Evolutionary conservation across 1,140 invertebrate genomes (phyloP).

Genomic region (Lepeophtheirus salmonis): DNA sequence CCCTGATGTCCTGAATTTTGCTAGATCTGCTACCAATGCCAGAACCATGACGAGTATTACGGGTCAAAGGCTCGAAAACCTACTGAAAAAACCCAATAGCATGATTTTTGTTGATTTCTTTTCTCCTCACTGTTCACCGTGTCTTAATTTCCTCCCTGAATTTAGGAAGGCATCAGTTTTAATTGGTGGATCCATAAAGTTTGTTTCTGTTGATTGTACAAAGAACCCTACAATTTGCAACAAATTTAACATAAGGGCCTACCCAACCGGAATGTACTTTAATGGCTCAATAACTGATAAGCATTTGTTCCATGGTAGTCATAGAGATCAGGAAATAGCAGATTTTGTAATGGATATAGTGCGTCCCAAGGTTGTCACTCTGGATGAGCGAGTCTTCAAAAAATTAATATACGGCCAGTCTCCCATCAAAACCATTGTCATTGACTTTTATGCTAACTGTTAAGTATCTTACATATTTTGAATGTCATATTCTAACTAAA

Average conservation of each 20-base stretch:
- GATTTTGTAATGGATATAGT: slow-evolving; percentile 45
- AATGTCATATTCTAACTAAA: not conserved
- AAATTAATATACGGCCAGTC: slow-evolving; percentile 33
- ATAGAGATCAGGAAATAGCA: slow-evolving; percentile 37
- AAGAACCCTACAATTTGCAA: slow-evolving; percentile 33
- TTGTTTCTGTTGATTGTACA: slow-evolving; percentile 46
- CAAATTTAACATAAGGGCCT: slow-evolving; percentile 44
- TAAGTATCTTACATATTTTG: not conserved
- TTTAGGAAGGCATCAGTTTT: slow-evolving; percentile 34
- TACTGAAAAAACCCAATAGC: slow-evolving; percentile 27
- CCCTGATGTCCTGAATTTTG: slow-evolving; percentile 46
- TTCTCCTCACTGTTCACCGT: slow-evolving; percentile 67
- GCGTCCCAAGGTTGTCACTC: slow-evolving; percentile 26
- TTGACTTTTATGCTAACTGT: slow-evolving; percentile 47
- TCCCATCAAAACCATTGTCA: slow-evolving; percentile 35
- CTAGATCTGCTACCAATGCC: slow-evolving; percentile 39
- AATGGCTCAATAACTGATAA: slow-evolving; percentile 35
- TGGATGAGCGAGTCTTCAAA: slow-evolving; percentile 32
- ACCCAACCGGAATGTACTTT: slow-evolving; percentile 52
- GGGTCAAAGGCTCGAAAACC: slow-evolving; percentile 33
- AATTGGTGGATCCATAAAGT: slow-evolving; percentile 31
- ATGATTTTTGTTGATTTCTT: slow-evolving; percentile 49
- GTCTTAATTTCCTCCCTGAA: slow-evolving; percentile 48
- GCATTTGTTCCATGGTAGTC: slow-evolving; percentile 40
- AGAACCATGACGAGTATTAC: slow-evolving; percentile 41